Base-by-base conservation (phyloP, 1,140 invertebrate genomes). In the Thrips palmi region DNA sequence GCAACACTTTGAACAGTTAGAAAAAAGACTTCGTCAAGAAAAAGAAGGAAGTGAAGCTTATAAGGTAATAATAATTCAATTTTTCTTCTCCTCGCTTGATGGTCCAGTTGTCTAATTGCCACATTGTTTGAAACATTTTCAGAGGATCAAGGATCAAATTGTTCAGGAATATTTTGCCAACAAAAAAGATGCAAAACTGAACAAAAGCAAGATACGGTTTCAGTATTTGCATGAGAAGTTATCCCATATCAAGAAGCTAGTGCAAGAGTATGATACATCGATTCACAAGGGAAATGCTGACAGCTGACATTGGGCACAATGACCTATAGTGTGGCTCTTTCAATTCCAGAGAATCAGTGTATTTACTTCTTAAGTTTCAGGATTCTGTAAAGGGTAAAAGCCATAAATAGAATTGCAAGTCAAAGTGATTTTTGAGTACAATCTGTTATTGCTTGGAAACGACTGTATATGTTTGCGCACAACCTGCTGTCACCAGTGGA, bases 191-290 rank as follows among this genome's bases (percentile, higher is more conserved):
- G 57, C 60, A 3, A 62, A 67, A 33, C 81, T 82, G 51, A 67
- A 74, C 46, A 64, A 72, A 41, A 68, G 74, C 43, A 79, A 77
- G 56, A 60, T 62, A 47, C 68, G 81, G 41, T 85, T 86, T 54
- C 67, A 81, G 42, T 88, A 85, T 57, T 65, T 93, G 46, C 85
- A 92, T 54, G 73, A 75, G 34, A 93, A 92, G 56, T 63, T 93
- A 55, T 77, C 78, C 41, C 79, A 89, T 56, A 88, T 92, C 53
- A 92, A 92, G 60, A 67, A 70, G 46, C 65, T 88, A 50, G 82
- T 92, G 12, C 52, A 65, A 37, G 79, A 86, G 17, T 91, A 80
- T 60, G 84, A 91, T 51, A 41, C 41, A 15, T n/a, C n/a, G n/a
- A n/a, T n/a, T n/a, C 36, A 49, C 38, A 43, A 43, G 14, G 24